These are phyloP conservation scores for Elephas maximus DNA, from an alignment of 2,113 vertebrate species.

Conservation along the genomic window DNA sequence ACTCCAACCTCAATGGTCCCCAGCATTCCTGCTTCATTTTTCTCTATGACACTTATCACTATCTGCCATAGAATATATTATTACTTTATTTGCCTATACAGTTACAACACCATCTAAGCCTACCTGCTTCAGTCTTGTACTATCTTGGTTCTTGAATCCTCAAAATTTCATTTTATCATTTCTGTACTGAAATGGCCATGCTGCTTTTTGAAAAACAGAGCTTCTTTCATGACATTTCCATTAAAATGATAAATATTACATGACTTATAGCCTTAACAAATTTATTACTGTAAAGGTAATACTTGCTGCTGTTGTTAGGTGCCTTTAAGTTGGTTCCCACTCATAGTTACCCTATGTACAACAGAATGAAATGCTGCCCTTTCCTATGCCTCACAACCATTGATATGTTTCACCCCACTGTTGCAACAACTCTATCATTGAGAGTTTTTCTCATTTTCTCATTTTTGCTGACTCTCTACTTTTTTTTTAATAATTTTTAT, in stretches of 20 bases:
- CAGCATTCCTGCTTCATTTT: background rate
- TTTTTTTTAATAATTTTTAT: background rate
- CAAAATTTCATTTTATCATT: constrained; percentile 31
- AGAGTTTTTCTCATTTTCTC: background rate
- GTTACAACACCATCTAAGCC: background rate
- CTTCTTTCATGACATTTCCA: background rate
- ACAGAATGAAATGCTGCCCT: background rate
- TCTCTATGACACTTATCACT: background rate
- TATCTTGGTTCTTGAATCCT: background rate
- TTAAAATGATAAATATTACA: too few relatives aligned
- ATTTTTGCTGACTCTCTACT: too few relatives aligned
- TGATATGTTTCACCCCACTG: background rate
- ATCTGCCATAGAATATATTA: background rate
- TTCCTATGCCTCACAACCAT: background rate
- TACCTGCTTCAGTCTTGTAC: background rate
- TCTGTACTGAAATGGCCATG: background rate
- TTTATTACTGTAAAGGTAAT: too few relatives aligned
- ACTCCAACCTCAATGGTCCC: too few relatives aligned
- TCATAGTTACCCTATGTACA: background rate
- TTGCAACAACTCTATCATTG: background rate
- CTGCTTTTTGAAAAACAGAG: background rate
- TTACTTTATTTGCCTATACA: background rate
- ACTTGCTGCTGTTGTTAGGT: background rate
- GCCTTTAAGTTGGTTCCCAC: background rate
- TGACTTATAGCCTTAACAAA: too few relatives aligned